A percentile compares a stretch with the other conserved stretches of the same genome.
These are phyloP conservation scores for Garrulus glandarius DNA, from an alignment of 2,797 vertebrate species.

Conservation along the genomic window DNA sequence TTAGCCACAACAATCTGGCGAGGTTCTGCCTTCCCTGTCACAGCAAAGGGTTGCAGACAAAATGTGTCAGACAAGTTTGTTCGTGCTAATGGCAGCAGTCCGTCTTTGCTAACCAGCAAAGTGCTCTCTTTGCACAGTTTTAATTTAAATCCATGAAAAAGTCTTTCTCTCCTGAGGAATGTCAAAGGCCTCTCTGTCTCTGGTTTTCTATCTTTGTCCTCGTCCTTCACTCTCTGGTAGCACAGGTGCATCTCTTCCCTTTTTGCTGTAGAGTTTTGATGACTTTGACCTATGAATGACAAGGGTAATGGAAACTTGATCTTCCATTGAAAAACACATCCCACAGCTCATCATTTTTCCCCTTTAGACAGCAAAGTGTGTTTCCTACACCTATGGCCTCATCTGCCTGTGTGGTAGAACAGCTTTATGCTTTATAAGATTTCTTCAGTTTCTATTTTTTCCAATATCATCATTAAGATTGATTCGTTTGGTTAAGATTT, in stretches of 20 bases:
- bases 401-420: background rate
- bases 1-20: background rate
- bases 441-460: background rate
- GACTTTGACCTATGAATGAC: background rate
- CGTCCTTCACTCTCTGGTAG: background rate
- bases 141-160: background rate
- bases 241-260: background rate
- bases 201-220: background rate
- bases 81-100: background rate
- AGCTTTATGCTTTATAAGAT: background rate
- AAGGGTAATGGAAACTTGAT: background rate
- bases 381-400: background rate
- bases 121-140: background rate
- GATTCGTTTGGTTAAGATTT: background rate
- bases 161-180: background rate
- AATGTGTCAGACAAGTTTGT: background rate
- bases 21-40: background rate
- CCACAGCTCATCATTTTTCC: background rate
- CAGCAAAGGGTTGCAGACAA: background rate
- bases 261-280: background rate
- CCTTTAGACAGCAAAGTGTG: background rate
- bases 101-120: background rate
- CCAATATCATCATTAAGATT: background rate
- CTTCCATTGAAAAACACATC: background rate
- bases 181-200: background rate